phyloP scores from a whole-genome alignment of 1,140 invertebrate species.

The Brachionus plicatilis region DNA sequence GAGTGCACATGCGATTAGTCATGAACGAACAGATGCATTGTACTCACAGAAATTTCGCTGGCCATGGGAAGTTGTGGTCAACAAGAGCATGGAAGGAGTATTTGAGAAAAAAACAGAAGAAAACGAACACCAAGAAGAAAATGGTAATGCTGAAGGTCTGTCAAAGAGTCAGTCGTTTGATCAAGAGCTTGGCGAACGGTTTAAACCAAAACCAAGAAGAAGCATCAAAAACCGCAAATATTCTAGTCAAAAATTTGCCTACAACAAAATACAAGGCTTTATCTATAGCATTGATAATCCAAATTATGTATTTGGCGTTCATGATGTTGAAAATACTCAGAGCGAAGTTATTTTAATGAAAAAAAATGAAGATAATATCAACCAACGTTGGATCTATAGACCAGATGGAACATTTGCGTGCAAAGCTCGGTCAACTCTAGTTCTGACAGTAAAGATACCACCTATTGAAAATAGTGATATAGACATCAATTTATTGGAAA shows the following conservation, averaged over 20 bases:
- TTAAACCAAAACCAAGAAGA: conserved; percentile 17
- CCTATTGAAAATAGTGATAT: conserved; percentile 44
- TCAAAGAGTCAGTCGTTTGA: background rate
- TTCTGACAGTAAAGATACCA: conserved; percentile 46
- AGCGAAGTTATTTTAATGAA: conserved; percentile 49
- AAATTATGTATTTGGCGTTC: conserved; percentile 48
- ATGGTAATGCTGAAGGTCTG: conserved; percentile 41
- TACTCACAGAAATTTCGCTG: conserved; percentile 50
- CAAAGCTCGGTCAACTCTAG: conserved; percentile 40
- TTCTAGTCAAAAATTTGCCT: conserved; percentile 44
- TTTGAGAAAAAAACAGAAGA: conserved; percentile 45
- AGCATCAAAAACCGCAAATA: conserved; percentile 1
- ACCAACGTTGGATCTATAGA: conserved; percentile 48
- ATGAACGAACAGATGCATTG: conserved; percentile 47
- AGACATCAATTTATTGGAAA: conserved; percentile 46
- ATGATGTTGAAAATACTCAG: conserved; percentile 46
- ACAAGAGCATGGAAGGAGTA: conserved; percentile 42
- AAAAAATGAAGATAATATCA: conserved; percentile 49
- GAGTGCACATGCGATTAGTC: conserved; percentile 48
- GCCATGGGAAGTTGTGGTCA: conserved; percentile 54
- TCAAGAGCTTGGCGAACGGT: background rate
- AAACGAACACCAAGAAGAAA: conserved; percentile 43
- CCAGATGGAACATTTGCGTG: conserved; percentile 40
- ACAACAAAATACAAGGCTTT: conserved; percentile 46
- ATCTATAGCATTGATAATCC: conserved; percentile 46